Base-by-base conservation (phyloP, 2,113 vertebrate species). In the Choloepus hoffmanni region DNA sequence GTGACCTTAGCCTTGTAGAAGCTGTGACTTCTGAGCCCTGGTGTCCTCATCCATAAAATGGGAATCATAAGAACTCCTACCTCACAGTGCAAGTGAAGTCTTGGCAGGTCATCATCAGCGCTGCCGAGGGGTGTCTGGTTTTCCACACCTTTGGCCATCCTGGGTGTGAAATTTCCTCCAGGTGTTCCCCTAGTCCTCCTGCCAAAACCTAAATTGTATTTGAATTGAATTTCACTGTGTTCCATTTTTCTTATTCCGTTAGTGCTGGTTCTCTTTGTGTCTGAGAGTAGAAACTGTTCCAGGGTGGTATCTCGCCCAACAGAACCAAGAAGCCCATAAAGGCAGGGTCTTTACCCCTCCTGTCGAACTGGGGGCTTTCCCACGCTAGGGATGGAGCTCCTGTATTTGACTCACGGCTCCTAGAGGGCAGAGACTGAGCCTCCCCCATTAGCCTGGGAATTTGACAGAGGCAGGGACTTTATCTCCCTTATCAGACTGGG, bases 31-130 rank as follows among this genome's bases (percentile, higher is more conserved):
- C 53, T 12, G n/a, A 55, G 50, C 26, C 21, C 58, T 7, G 21
- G 33, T 82, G 81, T 58, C 89, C 82, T 93, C 83, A 70, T 53
- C 87, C 77, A 90, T 62, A 68, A 93, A 92, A 77, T 33, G 74
- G 58, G 93, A 65, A 23, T 62, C 53, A 7, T 2, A 19, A 63
- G 55, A 73, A 45, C 48, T 92, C 45, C 55, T n/a, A 1, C 65
- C 60, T 90, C n/a, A 7, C 10, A n/a, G 33, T 50, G 62, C 62
- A 70, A 45, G 50, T 9, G 21, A 26, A 1, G 18, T 30, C 50
- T 63, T 8, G 60, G 30, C 55, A 6, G 74, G 85, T 82, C 50
- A n/a, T 53, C 94, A 28, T 19, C 79, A 26, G 36, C 7, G 67
- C 50, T 45, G 60, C 85, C 81, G 85, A 36, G 65, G 55, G 72